Conservation (phyloP, 2,888 invertebrate species). For the Rotaria magnacalcarata region DNA sequence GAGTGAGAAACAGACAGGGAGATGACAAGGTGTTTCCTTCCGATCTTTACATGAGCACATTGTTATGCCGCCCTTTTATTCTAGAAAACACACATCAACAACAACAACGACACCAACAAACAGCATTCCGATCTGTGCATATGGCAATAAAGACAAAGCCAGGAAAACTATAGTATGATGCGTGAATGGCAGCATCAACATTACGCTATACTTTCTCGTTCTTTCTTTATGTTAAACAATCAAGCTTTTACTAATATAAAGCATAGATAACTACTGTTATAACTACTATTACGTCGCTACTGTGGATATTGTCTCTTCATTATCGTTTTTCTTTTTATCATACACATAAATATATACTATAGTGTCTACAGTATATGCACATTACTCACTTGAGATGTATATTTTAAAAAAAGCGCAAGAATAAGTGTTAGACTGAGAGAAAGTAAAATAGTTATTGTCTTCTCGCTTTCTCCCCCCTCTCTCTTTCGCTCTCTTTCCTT, state of each 20-base stretch:
- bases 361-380: background rate
- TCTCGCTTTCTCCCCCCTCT: background rate
- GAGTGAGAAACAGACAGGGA: background rate
- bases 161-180: background rate
- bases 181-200: background rate
- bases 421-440: background rate
- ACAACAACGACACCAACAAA: background rate
- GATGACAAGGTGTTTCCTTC: constrained; percentile 25
- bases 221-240: background rate
- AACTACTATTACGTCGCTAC: background rate
- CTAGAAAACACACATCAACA: background rate
- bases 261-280: background rate
- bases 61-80: background rate
- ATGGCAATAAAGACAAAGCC: background rate
- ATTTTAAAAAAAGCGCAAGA: background rate
- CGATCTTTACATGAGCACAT: background rate
- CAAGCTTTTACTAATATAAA: background rate
- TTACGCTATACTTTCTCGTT: background rate
- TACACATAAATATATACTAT: background rate
- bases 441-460: background rate
- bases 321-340: background rate
- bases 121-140: background rate
- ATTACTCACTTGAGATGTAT: background rate
- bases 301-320: background rate
- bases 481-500: background rate